Evolutionary conservation across 1,140 invertebrate genomes (phyloP).

Genomic region (Atta cephalotes): DNA sequence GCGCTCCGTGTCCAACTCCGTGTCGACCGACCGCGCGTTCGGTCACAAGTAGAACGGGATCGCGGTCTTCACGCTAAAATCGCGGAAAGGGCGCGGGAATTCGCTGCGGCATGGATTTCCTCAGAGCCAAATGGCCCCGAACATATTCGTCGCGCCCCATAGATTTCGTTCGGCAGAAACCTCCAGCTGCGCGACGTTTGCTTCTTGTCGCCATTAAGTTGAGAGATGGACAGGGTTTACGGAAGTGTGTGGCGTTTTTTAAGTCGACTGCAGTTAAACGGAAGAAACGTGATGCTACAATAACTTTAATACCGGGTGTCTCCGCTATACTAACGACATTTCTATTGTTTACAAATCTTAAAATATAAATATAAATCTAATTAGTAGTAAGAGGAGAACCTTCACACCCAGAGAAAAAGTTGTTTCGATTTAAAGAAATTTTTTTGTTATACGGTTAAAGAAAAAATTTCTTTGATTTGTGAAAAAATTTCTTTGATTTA

Average conservation of each 20-base stretch:
- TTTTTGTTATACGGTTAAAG: no score
- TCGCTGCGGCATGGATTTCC: constrained; percentile 54
- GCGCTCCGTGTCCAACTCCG: constrained; percentile 58
- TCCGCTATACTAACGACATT: not conserved
- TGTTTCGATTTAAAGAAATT: no score
- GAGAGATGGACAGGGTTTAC: constrained; percentile 15
- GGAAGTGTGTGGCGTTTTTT: not conserved
- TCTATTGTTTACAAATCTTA: no score
- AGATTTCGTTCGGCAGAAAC: not conserved
- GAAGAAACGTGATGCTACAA: constrained; percentile 7
- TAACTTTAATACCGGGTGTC: not conserved
- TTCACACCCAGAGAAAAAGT: no score
- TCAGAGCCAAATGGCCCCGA: not conserved
- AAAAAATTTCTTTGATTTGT: no score
- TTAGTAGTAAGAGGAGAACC: not conserved
- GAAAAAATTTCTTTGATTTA: no score
- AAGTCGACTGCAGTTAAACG: not conserved
- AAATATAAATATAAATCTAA: not conserved
- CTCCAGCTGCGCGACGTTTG: constrained; percentile 42
- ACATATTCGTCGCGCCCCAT: constrained; percentile 33
- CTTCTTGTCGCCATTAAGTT: constrained; percentile 25
- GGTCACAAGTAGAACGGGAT: constrained; percentile 40
- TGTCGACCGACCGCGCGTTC: not conserved
- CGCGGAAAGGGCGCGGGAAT: constrained; percentile 52
- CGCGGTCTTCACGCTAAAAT: constrained; percentile 68